A percentile compares a stretch with the other conserved stretches of the same genome.
These are phyloP conservation scores for Teleopsis dalmanni DNA, from an alignment of 1,140 invertebrate genomes.

Conservation along the genomic window DNA sequence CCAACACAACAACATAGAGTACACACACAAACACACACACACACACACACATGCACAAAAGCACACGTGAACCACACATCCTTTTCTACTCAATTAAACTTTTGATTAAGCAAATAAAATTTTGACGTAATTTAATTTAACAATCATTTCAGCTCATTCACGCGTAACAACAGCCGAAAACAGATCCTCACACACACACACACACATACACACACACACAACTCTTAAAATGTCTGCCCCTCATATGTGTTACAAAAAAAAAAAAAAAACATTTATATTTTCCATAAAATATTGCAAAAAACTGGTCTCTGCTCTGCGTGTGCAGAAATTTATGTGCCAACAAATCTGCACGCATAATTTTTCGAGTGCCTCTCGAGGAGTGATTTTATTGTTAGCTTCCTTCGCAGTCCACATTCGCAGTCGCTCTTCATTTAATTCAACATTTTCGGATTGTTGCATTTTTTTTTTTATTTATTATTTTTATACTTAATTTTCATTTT, in stretches of 20 bases:
- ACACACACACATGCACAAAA: not conserved
- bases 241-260: not conserved
- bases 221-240: too few relatives aligned
- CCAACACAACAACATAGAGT: not conserved
- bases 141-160: not conserved
- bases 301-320: too few relatives aligned
- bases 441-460: not conserved
- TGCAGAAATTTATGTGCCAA: too few relatives aligned
- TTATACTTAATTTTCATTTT: not conserved
- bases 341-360: constrained; percentile 35
- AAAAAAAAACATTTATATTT: constrained; percentile 2
- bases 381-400: constrained; percentile 29
- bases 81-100: constrained; percentile 6
- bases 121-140: constrained; percentile 10
- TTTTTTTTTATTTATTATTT: not conserved
- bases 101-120: constrained; percentile 10
- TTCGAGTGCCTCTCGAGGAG: constrained; percentile 31
- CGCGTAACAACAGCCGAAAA: not conserved
- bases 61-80: not conserved
- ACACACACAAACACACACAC: constrained; percentile 1
- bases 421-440: too few relatives aligned
- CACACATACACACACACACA: not conserved
- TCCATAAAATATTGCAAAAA: too few relatives aligned
- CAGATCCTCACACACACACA: not conserved
- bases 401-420: too few relatives aligned